Conservation (phyloP, 1,140 invertebrate species). For the Drosophila dunni region DNA sequence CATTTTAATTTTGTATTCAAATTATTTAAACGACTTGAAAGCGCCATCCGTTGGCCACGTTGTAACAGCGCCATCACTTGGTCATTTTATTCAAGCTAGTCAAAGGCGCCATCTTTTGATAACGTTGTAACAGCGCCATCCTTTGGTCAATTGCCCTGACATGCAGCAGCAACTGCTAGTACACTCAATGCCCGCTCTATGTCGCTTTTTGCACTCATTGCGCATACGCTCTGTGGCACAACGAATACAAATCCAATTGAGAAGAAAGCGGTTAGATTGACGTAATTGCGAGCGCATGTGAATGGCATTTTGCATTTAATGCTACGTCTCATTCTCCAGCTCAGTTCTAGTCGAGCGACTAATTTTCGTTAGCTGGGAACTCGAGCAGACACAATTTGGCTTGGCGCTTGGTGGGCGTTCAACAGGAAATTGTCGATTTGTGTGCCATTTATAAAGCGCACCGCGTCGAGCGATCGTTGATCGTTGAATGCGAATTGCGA, state of each 20-base stretch:
- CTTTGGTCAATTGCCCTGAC: not conserved
- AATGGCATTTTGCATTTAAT: not conserved
- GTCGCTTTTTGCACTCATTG: constrained; percentile 12
- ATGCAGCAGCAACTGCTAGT: not conserved
- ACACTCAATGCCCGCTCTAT: not conserved
- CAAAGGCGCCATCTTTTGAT: too few species aligned
- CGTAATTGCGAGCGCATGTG: constrained; percentile 11
- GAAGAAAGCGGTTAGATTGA: constrained; percentile 24
- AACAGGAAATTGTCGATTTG: constrained; percentile 67
- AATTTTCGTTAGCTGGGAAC: constrained; percentile 38
- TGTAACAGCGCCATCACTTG: too few species aligned
- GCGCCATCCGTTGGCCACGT: too few species aligned
- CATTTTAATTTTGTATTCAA: too few species aligned
- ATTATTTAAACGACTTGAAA: not conserved
- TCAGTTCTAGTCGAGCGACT: constrained; percentile 7
- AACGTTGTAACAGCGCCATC: not conserved
- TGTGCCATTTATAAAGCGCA: constrained; percentile 53
- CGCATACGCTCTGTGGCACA: constrained; percentile 20
- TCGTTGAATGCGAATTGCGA: constrained; percentile 37
- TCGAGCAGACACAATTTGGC: constrained; percentile 1
- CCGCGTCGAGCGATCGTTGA: constrained; percentile 9
- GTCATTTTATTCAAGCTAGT: too few species aligned
- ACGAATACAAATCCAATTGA: constrained; percentile 12
- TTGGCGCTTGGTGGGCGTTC: constrained; percentile 49
- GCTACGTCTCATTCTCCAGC: not conserved